These are phyloP conservation scores for Argyrosomus regius DNA, from an alignment of 2,797 vertebrate species.

Conservation along the genomic window DNA sequence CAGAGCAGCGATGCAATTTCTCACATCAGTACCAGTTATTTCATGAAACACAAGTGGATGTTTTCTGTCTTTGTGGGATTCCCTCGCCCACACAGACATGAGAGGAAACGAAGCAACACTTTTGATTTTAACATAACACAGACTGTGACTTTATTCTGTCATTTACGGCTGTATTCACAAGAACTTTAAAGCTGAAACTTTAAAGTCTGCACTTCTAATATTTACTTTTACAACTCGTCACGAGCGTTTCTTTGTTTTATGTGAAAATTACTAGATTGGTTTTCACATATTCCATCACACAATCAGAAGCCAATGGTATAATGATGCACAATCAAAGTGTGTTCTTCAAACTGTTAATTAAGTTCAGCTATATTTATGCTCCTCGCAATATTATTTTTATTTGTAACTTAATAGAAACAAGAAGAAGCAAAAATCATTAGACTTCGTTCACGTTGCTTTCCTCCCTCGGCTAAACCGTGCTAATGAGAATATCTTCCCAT, in stretches of 20 bases:
- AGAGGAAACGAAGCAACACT: not conserved
- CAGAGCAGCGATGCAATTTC: constrained; percentile 15
- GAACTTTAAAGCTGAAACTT: not conserved
- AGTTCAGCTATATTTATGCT: not conserved
- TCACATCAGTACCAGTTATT: constrained; percentile 38
- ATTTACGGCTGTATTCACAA: not conserved
- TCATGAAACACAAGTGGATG: constrained; percentile 16
- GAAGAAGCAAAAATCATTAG: not conserved
- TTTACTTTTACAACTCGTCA: not conserved
- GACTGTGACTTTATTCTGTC: not conserved
- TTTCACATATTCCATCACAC: not conserved
- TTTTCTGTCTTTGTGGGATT: constrained; percentile 31
- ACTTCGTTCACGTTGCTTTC: not conserved
- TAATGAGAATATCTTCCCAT: not conserved
- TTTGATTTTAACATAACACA: constrained; percentile 2
- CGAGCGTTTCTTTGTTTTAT: not conserved
- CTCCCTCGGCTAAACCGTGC: not conserved
- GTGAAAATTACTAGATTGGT: not conserved
- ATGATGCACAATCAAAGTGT: not conserved
- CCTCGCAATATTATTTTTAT: not conserved
- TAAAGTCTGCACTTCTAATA: not conserved
- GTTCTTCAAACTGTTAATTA: not conserved
- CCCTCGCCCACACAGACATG: constrained; percentile 13
- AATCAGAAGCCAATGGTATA: not conserved
- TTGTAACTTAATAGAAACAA: not conserved